phyloP scores from a whole-genome alignment of 1,140 invertebrate species.

The Drosophila lini region DNA sequence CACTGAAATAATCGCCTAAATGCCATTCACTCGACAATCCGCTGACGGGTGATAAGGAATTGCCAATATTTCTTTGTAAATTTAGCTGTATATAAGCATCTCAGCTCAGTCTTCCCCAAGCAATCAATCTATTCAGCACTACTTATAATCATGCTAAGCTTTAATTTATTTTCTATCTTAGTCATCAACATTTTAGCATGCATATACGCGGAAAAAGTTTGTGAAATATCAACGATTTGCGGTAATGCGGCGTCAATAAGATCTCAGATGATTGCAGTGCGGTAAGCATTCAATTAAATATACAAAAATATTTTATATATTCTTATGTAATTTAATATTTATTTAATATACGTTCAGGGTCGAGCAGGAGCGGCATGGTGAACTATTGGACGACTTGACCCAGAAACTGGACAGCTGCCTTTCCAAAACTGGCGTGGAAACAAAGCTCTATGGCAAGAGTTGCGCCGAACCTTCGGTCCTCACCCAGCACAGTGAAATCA shows the following conservation, averaged over 20 bases:
- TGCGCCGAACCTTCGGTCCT: constrained; percentile 31
- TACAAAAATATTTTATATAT: too few relatives aligned
- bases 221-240: constrained; percentile 35
- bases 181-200: background rate
- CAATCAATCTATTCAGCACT: background rate
- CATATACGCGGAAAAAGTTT: constrained; percentile 11
- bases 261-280: constrained; percentile 40
- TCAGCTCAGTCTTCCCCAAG: constrained; percentile 1
- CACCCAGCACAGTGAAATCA: constrained; percentile 35
- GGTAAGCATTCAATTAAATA: background rate
- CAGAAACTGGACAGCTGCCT: constrained; percentile 25
- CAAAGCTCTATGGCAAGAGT: constrained; percentile 20
- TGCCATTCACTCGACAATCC: background rate
- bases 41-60: constrained; percentile 1
- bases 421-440: constrained; percentile 5
- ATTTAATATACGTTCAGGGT: constrained; percentile 1
- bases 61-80: background rate
- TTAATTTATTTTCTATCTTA: constrained; percentile 2
- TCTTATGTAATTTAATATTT: too few relatives aligned
- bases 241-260: constrained; percentile 33
- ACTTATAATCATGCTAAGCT: background rate
- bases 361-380: constrained; percentile 35
- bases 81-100: constrained; percentile 2
- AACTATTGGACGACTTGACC: constrained; percentile 17
- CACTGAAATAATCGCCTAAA: constrained; percentile 10